phyloP scores from a whole-genome alignment of 1,140 invertebrate species.

The Hylaeus anthracinus region DNA sequence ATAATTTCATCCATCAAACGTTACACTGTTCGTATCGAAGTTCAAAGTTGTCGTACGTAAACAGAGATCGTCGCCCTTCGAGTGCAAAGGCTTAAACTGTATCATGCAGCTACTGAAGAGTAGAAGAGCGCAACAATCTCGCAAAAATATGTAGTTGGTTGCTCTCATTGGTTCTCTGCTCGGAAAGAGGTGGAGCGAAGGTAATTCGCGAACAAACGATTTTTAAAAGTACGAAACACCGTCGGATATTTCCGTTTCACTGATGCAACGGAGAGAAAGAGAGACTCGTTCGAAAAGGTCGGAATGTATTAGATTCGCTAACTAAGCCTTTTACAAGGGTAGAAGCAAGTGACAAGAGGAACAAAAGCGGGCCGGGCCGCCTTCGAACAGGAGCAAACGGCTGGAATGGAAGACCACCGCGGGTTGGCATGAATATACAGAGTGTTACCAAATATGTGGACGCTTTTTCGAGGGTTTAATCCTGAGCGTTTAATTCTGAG shows the following conservation, averaged over 20 bases:
- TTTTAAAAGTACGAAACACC: constrained; percentile 8
- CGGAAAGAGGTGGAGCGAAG: background rate
- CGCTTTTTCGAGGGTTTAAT: no score
- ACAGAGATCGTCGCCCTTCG: no score
- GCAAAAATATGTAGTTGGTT: no score
- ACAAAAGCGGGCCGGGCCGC: constrained; percentile 29
- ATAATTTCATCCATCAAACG: no score
- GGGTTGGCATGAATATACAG: background rate
- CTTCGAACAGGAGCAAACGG: constrained; percentile 36
- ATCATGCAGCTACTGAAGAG: no score
- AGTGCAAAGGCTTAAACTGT: no score
- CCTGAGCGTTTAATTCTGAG: no score
- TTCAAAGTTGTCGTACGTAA: no score
- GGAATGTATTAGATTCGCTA: constrained; percentile 60
- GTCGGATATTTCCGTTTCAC: constrained; percentile 1
- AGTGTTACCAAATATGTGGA: no score
- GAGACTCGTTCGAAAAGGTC: constrained; percentile 28
- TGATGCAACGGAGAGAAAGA: background rate
- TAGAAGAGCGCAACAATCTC: no score
- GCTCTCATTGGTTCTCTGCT: no score
- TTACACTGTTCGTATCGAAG: no score
- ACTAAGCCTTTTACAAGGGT: constrained; percentile 59
- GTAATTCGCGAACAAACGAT: constrained; percentile 25
- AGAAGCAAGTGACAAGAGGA: constrained; percentile 25
- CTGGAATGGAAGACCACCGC: constrained; percentile 5